These are phyloP conservation scores for Cassiopea andromeda DNA, from an alignment of 30 jellyfish, hydroid and myxozoan species.

Conservation along the genomic window DNA sequence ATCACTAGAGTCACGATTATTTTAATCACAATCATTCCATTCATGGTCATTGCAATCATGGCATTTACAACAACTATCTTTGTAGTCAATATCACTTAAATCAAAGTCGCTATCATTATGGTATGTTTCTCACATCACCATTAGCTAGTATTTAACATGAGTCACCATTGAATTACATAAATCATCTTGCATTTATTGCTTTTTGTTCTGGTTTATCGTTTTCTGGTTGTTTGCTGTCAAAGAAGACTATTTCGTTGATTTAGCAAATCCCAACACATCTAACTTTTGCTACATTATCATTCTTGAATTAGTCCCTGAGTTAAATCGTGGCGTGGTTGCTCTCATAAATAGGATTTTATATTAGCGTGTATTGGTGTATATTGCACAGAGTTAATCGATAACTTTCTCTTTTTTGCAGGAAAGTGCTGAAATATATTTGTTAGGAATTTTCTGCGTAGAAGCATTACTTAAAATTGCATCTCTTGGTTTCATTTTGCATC, in stretches of 20 bases:
- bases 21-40: background rate
- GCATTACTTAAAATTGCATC: slow-evolving; percentile 88
- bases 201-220: too few species aligned
- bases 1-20: background rate
- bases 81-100: background rate
- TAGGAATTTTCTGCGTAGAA: slow-evolving; percentile 89
- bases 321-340: too few species aligned
- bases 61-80: background rate
- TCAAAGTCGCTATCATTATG: background rate
- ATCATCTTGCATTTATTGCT: too few species aligned
- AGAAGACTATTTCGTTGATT: too few species aligned
- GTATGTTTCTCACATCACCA: too few species aligned
- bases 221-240: too few species aligned
- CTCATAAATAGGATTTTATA: background rate
- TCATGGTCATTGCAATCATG: background rate
- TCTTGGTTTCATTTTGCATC: slow-evolving; percentile 92
- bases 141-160: too few species aligned
- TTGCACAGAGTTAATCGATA: background rate
- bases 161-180: too few species aligned
- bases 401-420: slow-evolving; percentile 49
- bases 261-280: too few species aligned
- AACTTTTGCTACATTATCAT: too few species aligned
- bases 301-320: too few species aligned
- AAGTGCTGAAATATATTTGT: slow-evolving; percentile 87
- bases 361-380: background rate